These are phyloP conservation scores for Rutilus rutilus DNA, from an alignment of 2,113 vertebrate genomes.

Conservation along the genomic window DNA sequence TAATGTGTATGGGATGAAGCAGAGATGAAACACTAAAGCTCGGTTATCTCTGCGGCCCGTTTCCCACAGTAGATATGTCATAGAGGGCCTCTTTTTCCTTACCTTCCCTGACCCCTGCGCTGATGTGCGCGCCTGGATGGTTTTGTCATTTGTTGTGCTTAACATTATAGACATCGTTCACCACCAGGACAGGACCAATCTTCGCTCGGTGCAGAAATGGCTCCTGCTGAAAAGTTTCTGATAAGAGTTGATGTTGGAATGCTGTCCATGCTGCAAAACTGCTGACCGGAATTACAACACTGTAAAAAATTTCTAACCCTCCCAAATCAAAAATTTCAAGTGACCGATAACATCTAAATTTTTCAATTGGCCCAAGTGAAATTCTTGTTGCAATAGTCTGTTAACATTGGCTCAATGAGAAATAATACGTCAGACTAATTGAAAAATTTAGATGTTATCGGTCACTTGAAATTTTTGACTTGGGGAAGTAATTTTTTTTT, in stretches of 20 bases:
- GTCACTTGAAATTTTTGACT: too few relatives aligned
- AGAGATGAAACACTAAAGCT: constrained; percentile 49
- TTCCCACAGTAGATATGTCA: constrained; percentile 57
- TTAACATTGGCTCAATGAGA: too few relatives aligned
- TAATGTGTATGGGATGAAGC: constrained; percentile 40
- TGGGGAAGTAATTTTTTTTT: too few relatives aligned
- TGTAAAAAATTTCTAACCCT: too few relatives aligned
- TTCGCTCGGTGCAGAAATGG: constrained; percentile 9
- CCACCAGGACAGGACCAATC: constrained; percentile 28
- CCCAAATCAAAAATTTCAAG: too few relatives aligned
- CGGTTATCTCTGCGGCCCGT: constrained; percentile 48
- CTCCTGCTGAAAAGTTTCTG: constrained; percentile 36
- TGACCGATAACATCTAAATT: too few relatives aligned
- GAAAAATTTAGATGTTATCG: too few relatives aligned
- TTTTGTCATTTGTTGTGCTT: constrained; percentile 46
- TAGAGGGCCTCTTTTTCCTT: constrained; percentile 49
- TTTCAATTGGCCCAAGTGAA: too few relatives aligned
- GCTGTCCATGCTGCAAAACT: neutral
- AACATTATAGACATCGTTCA: constrained; percentile 24
- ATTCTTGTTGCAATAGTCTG: too few relatives aligned
- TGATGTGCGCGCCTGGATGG: constrained; percentile 30
- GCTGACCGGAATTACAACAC: neutral
- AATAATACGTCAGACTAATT: too few relatives aligned
- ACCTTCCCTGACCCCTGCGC: constrained; percentile 45
- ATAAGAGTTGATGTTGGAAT: constrained; percentile 32